Percentiles rank a stretch among this genome's conserved stretches.
phyloP scores from a whole-genome alignment of 2,113 vertebrate species.

The Cololabis saira region DNA sequence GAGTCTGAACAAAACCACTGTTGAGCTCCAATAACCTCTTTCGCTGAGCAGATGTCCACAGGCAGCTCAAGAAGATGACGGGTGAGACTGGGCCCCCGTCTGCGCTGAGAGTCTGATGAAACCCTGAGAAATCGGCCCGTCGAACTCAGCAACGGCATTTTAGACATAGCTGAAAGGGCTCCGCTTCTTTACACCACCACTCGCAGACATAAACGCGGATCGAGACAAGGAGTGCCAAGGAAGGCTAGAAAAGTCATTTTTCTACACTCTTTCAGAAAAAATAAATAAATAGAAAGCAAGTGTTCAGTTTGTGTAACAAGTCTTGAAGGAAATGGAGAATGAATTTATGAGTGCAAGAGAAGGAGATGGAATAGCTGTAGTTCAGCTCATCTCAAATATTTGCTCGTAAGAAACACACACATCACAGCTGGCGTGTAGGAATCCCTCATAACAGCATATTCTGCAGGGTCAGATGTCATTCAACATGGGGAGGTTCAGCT shows the following conservation, averaged over 20 bases:
- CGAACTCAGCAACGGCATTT: constrained; percentile 33
- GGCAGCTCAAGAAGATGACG: constrained; percentile 23
- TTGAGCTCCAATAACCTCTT: constrained; percentile 28
- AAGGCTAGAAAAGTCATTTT: constrained; percentile 45
- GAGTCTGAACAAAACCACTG: constrained; percentile 25
- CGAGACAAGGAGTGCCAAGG: constrained; percentile 31
- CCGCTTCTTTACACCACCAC: constrained; percentile 24
- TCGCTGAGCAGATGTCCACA: constrained; percentile 28
- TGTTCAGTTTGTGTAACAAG: constrained; percentile 52
- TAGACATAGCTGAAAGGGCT: constrained; percentile 34
- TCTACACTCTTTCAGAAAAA: not conserved
- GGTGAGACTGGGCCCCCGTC: constrained; percentile 33
- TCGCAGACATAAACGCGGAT: constrained; percentile 33
- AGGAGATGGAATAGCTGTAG: constrained; percentile 7
- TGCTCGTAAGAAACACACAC: too few relatives aligned
- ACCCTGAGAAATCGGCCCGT: constrained; percentile 71
- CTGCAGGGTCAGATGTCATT: constrained; percentile 5
- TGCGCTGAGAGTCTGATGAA: constrained; percentile 70
- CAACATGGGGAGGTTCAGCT: not conserved
- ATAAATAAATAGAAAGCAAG: not conserved
- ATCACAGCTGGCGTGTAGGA: constrained; percentile 3
- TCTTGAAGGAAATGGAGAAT: constrained; percentile 49
- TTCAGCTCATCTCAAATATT: not conserved
- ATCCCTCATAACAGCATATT: not conserved
- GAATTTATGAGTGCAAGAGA: constrained; percentile 32